Conservation (phyloP, 2,888 invertebrate species). For the Agriopis marginaria region DNA sequence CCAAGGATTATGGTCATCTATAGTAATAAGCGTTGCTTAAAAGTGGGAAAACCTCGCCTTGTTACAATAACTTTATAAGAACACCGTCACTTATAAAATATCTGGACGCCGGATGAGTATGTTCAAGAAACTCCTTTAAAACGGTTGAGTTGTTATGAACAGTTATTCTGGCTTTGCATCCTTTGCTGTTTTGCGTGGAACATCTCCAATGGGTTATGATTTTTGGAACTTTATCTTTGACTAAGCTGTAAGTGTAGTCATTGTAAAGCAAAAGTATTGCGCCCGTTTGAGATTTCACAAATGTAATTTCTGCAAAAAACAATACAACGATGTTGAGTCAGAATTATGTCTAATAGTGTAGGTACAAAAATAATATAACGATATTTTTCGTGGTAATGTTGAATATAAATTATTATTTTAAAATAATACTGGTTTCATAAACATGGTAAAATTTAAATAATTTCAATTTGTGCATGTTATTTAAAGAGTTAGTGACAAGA, state of each 20-base stretch:
- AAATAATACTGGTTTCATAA: no score
- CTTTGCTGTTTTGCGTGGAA: conserved; percentile 4
- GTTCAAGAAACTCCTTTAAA: not conserved
- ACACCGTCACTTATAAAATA: not conserved
- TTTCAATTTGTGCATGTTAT: no score
- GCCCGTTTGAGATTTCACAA: conserved; percentile 1
- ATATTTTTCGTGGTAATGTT: no score
- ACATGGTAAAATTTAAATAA: no score
- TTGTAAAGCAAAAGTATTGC: conserved; percentile 9
- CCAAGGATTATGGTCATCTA: no score
- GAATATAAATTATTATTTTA: no score
- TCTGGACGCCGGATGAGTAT: not conserved
- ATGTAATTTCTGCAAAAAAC: not conserved
- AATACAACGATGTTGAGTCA: not conserved
- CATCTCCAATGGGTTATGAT: conserved; percentile 25
- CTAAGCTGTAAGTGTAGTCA: conserved; percentile 27
- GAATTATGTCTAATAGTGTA: no score
- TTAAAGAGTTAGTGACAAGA: no score
- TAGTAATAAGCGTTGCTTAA: no score
- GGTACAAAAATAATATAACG: no score
- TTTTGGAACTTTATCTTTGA: conserved; percentile 1
- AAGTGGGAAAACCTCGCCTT: no score
- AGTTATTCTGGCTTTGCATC: conserved; percentile 3
- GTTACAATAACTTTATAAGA: no score
- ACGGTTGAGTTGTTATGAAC: not conserved